Base-by-base conservation (phyloP, 64 coral and sea anemone genomes). In the Stichodactyla mertensii region DNA sequence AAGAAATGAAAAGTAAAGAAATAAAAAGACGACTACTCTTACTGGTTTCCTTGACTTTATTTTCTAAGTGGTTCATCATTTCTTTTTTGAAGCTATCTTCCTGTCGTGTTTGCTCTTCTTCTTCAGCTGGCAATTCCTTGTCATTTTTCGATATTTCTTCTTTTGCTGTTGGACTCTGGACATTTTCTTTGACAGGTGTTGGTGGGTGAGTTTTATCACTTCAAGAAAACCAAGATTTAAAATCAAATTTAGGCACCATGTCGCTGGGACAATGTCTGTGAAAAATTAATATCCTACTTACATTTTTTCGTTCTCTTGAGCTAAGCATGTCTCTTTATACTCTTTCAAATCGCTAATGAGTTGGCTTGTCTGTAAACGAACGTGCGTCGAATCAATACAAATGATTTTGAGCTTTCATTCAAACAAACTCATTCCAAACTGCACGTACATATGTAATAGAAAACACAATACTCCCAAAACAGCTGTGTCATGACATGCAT, bases 31-130 rank as follows among this genome's bases (percentile, higher is more conserved):
- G 4, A 15, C 16, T 58, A 55, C 7, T 61, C 83, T 62, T 90
- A 97, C 94, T 85, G 57, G 88, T 93, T 77, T 97, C 91, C 79
- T 97, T 55, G 5, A 97, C 94, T 90, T 90, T 97, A 28, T 93
- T 93, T 36, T 97, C 94, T 20, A 97, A 87, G 7, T 93, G 94
- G 23, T 90, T 20, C 85, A 97, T 84, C 16, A 97, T 77, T 86
- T 88, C 18, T 20, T 80, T 78, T 51, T 97, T 97, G 19, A 79
- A 78, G 16, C 51, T 55, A 52, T 90, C 59, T 8, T 52, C 14
- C 22, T 83, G 15, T 16, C 24, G 51, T 6, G 36, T 64, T 64
- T 60, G 16, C n/a, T 18, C 23, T 16, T 24, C 55, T 71, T 55
- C 61, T 58, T 15, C 56, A 58, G 14, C 56, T 11, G 56, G 56